Conservation (phyloP, 2,113 vertebrate species). For the Oceanites oceanicus region DNA sequence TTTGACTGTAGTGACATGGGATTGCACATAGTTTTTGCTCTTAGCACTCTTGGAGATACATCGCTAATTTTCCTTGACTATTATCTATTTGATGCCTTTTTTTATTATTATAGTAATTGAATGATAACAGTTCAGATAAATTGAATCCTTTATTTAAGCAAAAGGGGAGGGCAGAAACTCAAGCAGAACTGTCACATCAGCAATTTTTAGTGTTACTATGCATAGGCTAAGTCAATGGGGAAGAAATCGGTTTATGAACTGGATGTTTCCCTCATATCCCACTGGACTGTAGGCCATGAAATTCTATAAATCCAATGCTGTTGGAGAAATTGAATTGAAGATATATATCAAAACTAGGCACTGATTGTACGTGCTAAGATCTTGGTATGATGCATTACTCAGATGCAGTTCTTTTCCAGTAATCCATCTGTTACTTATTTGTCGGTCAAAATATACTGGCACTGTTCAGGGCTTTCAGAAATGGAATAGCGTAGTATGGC, state of each 20-base stretch:
- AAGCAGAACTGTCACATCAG: not conserved
- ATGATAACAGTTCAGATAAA: not conserved
- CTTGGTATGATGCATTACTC: not conserved
- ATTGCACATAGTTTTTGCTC: not conserved
- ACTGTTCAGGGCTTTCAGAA: not conserved
- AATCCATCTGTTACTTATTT: not conserved
- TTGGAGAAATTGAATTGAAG: not conserved
- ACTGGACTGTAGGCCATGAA: not conserved
- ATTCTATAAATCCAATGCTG: not conserved
- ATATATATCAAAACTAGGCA: not conserved
- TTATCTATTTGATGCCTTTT: not conserved
- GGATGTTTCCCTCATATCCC: not conserved
- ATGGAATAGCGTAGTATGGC: not conserved
- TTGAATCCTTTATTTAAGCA: not conserved
- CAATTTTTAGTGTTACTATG: not conserved
- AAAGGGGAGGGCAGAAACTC: not conserved
- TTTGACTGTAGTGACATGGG: not conserved
- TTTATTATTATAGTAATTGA: not conserved
- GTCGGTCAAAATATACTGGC: not conserved
- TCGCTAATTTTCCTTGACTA: not conserved
- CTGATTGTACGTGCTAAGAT: rapidly evolving
- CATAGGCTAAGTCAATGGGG: not conserved
- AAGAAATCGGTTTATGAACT: not conserved
- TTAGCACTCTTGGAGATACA: not conserved
- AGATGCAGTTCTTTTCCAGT: not conserved